Evolutionary conservation across 2,113 vertebrate species (phyloP).

Genomic region (Phalacrocorax carbo): DNA sequence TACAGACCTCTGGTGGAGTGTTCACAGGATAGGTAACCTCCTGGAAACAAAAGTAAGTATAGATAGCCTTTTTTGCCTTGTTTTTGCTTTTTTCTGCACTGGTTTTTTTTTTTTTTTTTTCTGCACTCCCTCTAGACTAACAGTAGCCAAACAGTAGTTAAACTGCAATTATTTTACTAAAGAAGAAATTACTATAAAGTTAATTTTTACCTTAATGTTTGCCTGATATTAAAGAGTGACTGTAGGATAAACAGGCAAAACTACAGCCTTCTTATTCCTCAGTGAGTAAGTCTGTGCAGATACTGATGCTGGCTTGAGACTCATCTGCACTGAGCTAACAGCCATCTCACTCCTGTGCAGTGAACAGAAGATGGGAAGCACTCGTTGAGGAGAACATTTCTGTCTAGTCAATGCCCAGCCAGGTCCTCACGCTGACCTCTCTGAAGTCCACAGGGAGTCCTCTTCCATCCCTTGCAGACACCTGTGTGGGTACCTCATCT

Average conservation of each 20-base stretch:
- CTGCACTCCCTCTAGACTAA: neutral
- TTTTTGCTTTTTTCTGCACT: neutral
- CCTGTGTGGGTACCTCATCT: fast-evolving
- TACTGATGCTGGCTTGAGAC: neutral
- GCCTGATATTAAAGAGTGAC: neutral
- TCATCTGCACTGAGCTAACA: neutral
- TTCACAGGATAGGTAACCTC: neutral
- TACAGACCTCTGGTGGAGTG: neutral
- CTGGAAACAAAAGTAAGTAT: neutral
- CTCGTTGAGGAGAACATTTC: neutral
- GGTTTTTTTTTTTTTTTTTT: neutral
- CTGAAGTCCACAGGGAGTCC: neutral
- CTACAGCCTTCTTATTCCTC: neutral
- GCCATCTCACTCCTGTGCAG: neutral
- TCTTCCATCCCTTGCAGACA: neutral
- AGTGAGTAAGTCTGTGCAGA: neutral
- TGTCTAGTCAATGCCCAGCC: neutral
- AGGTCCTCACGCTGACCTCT: neutral
- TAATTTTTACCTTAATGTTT: neutral
- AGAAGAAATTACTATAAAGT: neutral
- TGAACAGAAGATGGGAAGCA: neutral
- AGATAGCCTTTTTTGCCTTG: neutral
- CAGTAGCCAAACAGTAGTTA: neutral
- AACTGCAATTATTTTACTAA: neutral
- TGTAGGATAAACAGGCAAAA: neutral